Conservation (phyloP, 2,888 invertebrate species). For the Heliconius hortense region DNA sequence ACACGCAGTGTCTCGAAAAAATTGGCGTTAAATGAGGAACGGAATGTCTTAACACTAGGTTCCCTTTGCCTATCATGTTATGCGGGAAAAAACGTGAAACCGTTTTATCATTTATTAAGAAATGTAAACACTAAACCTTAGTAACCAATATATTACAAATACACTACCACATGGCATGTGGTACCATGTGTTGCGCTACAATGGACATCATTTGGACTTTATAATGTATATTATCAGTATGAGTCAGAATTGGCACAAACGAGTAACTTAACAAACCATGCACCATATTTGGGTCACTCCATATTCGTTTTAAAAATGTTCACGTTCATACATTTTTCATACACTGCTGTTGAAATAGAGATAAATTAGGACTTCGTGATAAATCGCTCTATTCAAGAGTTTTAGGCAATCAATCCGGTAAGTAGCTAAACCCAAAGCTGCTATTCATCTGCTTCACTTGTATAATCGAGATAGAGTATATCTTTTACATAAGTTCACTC, state of each 20-base stretch:
- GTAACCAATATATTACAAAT: background rate
- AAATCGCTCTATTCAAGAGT: background rate
- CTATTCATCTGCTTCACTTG: background rate
- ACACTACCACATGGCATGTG: background rate
- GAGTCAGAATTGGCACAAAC: background rate
- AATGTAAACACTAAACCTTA: too few relatives aligned
- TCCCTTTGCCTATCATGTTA: too few relatives aligned
- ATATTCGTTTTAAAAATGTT: background rate
- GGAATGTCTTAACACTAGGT: too few relatives aligned
- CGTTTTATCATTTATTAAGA: too few relatives aligned
- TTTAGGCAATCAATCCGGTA: background rate
- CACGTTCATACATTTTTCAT: background rate
- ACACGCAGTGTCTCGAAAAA: too few relatives aligned
- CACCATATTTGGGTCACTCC: conserved; percentile 12
- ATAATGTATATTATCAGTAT: background rate
- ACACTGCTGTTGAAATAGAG: background rate
- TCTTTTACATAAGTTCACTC: background rate
- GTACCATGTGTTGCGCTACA: background rate
- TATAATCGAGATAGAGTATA: background rate
- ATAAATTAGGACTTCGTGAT: background rate
- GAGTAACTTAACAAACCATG: background rate
- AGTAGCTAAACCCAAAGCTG: background rate
- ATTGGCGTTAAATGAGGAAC: too few relatives aligned
- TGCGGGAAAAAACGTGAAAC: too few relatives aligned
- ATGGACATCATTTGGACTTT: background rate